Percentiles rank a stretch among this genome's conserved stretches.
phyloP scores from a whole-genome alignment of 1,140 invertebrate species.

The Metopolophium dirhodum region DNA sequence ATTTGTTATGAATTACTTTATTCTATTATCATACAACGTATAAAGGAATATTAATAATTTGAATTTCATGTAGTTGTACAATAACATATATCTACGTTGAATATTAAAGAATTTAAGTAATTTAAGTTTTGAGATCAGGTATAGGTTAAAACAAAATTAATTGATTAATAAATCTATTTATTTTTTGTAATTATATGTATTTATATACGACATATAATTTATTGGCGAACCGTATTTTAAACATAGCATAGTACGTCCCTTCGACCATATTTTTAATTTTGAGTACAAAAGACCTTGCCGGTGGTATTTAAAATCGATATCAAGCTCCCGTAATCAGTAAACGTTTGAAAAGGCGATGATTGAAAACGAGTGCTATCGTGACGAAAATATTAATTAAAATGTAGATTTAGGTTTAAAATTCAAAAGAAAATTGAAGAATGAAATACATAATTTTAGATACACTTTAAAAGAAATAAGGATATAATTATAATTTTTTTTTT shows the following conservation, averaged over 20 bases:
- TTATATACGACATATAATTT: background rate
- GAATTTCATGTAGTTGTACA: background rate
- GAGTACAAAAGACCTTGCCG: background rate
- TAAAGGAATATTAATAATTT: background rate
- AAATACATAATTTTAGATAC: background rate
- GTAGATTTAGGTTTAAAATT: background rate
- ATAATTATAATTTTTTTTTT: background rate
- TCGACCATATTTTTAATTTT: background rate
- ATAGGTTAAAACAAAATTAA: background rate
- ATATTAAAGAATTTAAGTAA: background rate
- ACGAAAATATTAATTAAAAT: slow-evolving; percentile 2
- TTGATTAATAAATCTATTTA: background rate
- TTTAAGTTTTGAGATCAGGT: background rate
- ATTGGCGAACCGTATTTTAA: background rate
- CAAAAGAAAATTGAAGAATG: background rate
- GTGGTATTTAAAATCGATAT: background rate
- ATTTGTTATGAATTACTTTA: background rate
- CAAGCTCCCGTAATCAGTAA: background rate
- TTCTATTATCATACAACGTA: background rate
- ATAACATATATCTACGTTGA: background rate
- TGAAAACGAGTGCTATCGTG: background rate
- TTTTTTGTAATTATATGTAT: background rate
- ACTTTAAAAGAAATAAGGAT: background rate
- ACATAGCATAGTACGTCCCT: background rate
- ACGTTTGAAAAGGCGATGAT: background rate